Base-by-base conservation (phyloP, 2,797 vertebrate genomes). In the Pantherophis alleghaniensis region DNA sequence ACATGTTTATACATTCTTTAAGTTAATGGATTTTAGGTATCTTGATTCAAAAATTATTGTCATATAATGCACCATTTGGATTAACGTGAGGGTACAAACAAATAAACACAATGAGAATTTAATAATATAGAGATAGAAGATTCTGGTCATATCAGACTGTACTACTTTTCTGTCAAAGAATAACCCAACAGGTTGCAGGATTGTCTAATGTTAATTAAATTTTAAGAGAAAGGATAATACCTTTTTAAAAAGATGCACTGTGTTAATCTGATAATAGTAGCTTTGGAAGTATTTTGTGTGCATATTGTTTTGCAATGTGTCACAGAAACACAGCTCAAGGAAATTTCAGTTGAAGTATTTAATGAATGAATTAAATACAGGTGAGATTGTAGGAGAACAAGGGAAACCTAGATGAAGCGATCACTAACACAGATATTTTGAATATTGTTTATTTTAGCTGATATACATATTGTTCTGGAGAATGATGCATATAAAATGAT, bases 391-490 rank as follows among this genome's bases (percentile, higher is more conserved):
- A 60, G 60, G 51, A 63, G 42, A 51, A 32, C 51, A 57, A 37
- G 32, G 22, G 5, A 14, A 37, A 28, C 32, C 6, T 24, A n/a
- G n/a, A 90, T 66, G 92, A 60, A 22, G 28, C 18, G 7, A 32
- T 55, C 53, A 5, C n/a, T 63, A 24, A 66, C 24, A 74, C 16
- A 57, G 26, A 79, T 89, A 14, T 42, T 79, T 55, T 88, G 55
- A 92, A 88, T 74, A 20, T 88, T 92, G 66, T 51, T 59, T 12
- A 79, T 92, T 92, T 69, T 60, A 53, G 87, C 37, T 61, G 20
- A 86, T 88, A 51, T 28, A 61, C 18, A 28, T 11, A 26, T 32
- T 88, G 12, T 92, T 92, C 87, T 79, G 1, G 20, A 24, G 87
- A 92, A 42, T 60, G 42, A 11, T 37, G 37, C 79, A 37, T 7